A percentile compares a stretch with the other conserved stretches of the same genome.
phyloP scores from a whole-genome alignment of 2,888 invertebrate genomes.

The Hermaeophaga mercurialis region DNA sequence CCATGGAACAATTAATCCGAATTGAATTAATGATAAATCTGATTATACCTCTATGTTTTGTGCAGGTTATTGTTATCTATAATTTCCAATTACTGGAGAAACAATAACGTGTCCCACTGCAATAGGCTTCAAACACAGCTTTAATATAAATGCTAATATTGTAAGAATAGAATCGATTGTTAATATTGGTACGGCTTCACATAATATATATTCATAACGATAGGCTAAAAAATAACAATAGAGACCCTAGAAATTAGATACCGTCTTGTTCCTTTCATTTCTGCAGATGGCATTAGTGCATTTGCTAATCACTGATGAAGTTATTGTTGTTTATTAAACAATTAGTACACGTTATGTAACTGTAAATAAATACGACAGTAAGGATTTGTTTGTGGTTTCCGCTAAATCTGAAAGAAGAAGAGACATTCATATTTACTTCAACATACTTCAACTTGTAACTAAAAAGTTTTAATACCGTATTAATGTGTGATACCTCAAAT shows the following conservation, averaged over 20 bases:
- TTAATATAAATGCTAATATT: slow-evolving; percentile 32
- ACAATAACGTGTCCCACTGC: slow-evolving; percentile 30
- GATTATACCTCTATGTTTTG: slow-evolving; percentile 31
- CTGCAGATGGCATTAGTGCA: neutral
- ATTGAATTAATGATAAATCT: slow-evolving; percentile 26
- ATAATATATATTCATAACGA: slow-evolving; percentile 24
- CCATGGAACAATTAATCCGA: slow-evolving; percentile 25
- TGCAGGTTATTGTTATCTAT: slow-evolving; percentile 32
- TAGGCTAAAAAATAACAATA: slow-evolving; percentile 18
- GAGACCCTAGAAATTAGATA: slow-evolving; percentile 14
- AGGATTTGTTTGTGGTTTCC: too few relatives aligned
- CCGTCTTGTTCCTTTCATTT: slow-evolving; percentile 16
- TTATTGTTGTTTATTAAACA: too few relatives aligned
- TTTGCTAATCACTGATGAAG: neutral
- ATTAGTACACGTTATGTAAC: too few relatives aligned
- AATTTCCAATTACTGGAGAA: slow-evolving; percentile 34
- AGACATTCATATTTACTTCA: too few relatives aligned
- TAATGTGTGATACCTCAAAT: too few relatives aligned
- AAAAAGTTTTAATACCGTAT: too few relatives aligned
- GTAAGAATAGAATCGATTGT: slow-evolving; percentile 29
- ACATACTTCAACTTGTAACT: too few relatives aligned
- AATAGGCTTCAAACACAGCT: slow-evolving; percentile 24
- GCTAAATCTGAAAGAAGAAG: too few relatives aligned
- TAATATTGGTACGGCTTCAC: slow-evolving; percentile 17
- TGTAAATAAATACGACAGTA: too few relatives aligned